Percentiles rank a stretch among this genome's conserved stretches.
These are phyloP conservation scores for Porites rus DNA, from an alignment of 92 coral and sea anemone genomes.

Conservation along the genomic window DNA sequence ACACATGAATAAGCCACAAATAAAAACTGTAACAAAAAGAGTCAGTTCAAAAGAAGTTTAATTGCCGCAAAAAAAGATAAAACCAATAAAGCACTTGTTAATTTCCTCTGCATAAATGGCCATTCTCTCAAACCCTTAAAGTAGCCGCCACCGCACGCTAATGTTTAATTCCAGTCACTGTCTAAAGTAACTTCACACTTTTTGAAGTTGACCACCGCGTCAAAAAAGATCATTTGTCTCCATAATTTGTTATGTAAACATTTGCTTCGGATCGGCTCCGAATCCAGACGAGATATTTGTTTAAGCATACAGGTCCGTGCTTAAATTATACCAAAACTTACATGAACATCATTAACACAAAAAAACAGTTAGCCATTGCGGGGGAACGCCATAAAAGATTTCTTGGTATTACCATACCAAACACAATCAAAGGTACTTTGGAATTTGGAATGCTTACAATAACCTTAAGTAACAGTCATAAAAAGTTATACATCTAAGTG, in stretches of 20 bases:
- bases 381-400: not conserved
- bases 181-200: not conserved
- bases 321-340: not conserved
- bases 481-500: not conserved
- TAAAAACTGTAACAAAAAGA: too few species aligned
- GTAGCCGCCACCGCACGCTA: not conserved
- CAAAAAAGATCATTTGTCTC: not conserved
- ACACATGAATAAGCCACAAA: too few species aligned
- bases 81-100: not conserved
- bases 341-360: not conserved
- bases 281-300: constrained; percentile 3
- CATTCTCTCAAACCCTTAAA: not conserved
- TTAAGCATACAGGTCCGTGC: not conserved
- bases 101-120: not conserved
- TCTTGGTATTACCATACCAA: not conserved
- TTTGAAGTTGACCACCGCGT: not conserved
- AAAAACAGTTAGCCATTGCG: not conserved
- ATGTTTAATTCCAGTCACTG: not conserved
- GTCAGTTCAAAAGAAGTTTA: too few species aligned
- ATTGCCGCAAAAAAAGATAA: too few species aligned
- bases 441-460: not conserved
- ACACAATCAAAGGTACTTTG: constrained; percentile 7
- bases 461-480: not conserved
- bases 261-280: constrained; percentile 5
- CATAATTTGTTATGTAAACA: constrained; percentile 12